These are phyloP conservation scores for Porites cylindrica DNA, from an alignment of 92 coral and sea anemone genomes.

Conservation along the genomic window DNA sequence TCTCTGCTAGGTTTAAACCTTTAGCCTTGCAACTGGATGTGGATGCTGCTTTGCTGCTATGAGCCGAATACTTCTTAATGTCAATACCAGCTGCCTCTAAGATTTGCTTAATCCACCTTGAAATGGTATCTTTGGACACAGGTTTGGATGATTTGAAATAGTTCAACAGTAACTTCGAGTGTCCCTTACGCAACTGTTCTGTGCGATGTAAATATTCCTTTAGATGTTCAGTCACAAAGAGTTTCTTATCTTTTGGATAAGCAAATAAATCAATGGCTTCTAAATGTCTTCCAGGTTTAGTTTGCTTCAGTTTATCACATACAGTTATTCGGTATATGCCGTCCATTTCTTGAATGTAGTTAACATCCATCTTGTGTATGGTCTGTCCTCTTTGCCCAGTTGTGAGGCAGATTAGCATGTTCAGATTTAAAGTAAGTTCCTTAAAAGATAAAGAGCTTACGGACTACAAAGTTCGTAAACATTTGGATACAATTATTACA, in stretches of 20 bases:
- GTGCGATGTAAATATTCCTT: neutral
- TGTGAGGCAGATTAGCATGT: constrained; percentile 60
- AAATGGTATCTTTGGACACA: constrained; percentile 34
- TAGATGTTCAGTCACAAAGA: constrained; percentile 38
- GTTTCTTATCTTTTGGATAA: constrained; percentile 24
- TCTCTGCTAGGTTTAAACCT: constrained; percentile 20
- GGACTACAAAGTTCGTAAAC: constrained; percentile 21
- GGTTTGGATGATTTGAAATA: constrained; percentile 54
- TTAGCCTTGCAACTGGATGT: constrained; percentile 35
- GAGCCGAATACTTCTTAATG: constrained; percentile 43
- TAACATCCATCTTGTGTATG: constrained; percentile 53
- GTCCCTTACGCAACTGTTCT: constrained; percentile 16
- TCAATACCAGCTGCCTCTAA: constrained; percentile 56
- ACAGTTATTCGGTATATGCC: constrained; percentile 49
- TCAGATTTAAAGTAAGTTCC: constrained; percentile 26
- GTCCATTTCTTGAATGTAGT: constrained; percentile 53
- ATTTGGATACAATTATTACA: constrained; percentile 54
- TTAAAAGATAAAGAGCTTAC: constrained; percentile 10
- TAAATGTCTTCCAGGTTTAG: constrained; percentile 68
- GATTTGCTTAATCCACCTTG: constrained; percentile 18
- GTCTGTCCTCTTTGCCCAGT: constrained; percentile 72
- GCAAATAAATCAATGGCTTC: constrained; percentile 46
- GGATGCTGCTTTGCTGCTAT: constrained; percentile 55
- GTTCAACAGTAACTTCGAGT: constrained; percentile 40
- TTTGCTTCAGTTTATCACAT: constrained; percentile 60